Evolutionary conservation across 2,113 vertebrate genomes (phyloP).

Genomic region (Neotoma lepida): DNA sequence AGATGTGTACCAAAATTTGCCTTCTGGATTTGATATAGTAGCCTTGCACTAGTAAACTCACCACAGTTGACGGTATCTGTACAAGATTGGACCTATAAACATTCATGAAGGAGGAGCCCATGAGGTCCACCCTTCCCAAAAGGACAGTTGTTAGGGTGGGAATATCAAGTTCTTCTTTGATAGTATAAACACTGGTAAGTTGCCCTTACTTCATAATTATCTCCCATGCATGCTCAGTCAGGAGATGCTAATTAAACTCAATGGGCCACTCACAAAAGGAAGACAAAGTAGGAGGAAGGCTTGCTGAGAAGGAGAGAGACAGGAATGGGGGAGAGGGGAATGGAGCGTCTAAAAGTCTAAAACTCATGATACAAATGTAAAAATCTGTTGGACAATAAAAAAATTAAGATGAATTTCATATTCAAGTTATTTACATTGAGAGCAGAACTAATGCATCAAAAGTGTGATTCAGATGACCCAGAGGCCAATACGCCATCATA

Average conservation of each 20-base stretch:
- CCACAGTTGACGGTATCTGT: too few species aligned
- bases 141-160: background rate
- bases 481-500: background rate
- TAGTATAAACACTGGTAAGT: background rate
- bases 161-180: background rate
- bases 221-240: background rate
- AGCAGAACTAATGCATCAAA: background rate
- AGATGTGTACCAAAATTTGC: background rate
- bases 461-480: background rate
- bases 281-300: background rate
- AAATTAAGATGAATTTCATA: background rate
- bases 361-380: background rate
- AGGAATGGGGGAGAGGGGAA: background rate
- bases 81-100: background rate
- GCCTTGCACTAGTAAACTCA: background rate
- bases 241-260: background rate
- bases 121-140: background rate
- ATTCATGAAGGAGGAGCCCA: background rate
- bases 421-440: background rate
- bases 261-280: background rate
- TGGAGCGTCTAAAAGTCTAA: background rate
- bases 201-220: background rate
- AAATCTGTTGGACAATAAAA: background rate
- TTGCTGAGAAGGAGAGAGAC: background rate
- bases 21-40: background rate